A percentile compares a stretch with the other conserved stretches of the same genome.
Conservation (phyloP, 2,888 invertebrate genomes). For the Gerris lacustris region DNA sequence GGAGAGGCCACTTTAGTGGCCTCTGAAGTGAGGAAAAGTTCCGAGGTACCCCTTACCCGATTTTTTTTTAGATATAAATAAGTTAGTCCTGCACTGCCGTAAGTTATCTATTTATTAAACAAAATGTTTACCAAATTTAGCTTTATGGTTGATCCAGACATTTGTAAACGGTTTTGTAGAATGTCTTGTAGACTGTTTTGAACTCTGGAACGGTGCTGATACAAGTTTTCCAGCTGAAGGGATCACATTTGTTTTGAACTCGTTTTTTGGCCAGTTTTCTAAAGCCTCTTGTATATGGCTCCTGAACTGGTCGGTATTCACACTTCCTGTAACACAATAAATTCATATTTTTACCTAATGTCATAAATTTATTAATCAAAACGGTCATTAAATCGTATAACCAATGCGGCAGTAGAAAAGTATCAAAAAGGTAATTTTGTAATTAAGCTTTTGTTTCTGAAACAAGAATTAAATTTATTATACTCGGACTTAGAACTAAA, state of each 20-base stretch:
- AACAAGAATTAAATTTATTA: no score
- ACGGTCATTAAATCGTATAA: no score
- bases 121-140: constrained; percentile 13
- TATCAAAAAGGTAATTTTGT: no score
- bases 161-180: constrained; percentile 34
- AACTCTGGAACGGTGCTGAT: constrained; percentile 33
- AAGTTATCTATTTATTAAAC: background rate
- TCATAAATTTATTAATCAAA: no score
- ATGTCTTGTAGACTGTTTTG: constrained; percentile 35
- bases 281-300: constrained; percentile 34
- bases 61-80: no score
- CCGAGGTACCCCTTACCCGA: no score
- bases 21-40: no score
- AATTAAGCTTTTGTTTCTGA: no score
- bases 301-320: constrained; percentile 33
- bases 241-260: constrained; percentile 33
- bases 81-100: no score
- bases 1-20: no score
- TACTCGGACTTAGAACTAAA: no score
- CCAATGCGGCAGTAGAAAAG: no score
- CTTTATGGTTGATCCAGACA: constrained; percentile 29
- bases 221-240: constrained; percentile 33
- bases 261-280: constrained; percentile 32
- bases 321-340: constrained; percentile 32
- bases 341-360: background rate